Conservation (phyloP, 2,113 vertebrate species). For the Corythaeola cristata region DNA sequence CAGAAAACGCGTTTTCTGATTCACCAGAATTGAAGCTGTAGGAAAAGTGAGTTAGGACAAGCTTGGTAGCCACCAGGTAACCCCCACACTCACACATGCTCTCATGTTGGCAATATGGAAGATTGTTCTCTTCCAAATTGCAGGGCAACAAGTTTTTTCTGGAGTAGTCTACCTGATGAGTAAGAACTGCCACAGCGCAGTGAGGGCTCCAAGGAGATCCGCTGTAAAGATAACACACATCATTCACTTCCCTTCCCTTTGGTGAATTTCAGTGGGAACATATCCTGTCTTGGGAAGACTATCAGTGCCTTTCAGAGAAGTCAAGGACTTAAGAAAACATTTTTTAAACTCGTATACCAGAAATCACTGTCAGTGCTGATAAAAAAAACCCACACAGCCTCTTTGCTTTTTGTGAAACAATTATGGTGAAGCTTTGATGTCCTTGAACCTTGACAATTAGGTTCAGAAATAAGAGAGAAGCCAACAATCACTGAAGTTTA, state of each 20-base stretch:
- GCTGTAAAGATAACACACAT: background rate
- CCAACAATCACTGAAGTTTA: background rate
- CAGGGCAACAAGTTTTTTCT: background rate
- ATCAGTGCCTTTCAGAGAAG: background rate
- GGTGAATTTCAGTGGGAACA: background rate
- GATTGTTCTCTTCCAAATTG: background rate
- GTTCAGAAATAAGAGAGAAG: background rate
- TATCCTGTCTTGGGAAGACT: background rate
- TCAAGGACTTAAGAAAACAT: background rate
- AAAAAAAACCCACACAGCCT: background rate
- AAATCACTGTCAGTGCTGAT: background rate
- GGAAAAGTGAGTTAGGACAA: background rate
- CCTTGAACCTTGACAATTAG: background rate
- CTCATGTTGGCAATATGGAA: rapidly evolving
- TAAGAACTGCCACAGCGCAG: background rate
- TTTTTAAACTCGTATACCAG: rapidly evolving
- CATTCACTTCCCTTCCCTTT: background rate
- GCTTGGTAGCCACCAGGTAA: background rate
- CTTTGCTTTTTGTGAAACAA: background rate
- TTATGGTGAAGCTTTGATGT: background rate
- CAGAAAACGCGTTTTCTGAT: rapidly evolving
- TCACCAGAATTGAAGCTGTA: background rate
- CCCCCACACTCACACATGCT: background rate
- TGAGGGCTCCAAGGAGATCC: background rate
- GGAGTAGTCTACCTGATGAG: background rate